Evolutionary conservation across 2,888 invertebrate genomes (phyloP).

Genomic region (Hyposoter didymator): DNA sequence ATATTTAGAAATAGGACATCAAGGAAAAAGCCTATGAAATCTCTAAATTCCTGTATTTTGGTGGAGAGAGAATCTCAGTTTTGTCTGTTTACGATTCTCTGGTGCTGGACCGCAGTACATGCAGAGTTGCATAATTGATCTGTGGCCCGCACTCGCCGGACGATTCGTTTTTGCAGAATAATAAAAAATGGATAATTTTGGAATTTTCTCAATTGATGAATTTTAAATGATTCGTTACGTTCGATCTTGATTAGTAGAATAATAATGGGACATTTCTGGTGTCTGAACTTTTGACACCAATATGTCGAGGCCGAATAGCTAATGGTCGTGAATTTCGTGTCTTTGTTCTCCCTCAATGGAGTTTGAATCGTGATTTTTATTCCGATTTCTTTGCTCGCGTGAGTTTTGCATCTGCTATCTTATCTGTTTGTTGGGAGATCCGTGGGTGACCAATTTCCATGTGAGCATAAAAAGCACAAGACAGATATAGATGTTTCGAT

Average conservation of each 20-base stretch:
- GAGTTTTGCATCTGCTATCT: conserved; percentile 46
- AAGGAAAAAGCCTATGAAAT: neutral
- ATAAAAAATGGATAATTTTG: neutral
- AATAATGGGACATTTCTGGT: conserved; percentile 9
- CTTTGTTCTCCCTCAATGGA: conserved; percentile 45
- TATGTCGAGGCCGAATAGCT: conserved; percentile 12
- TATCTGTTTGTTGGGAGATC: conserved; percentile 52
- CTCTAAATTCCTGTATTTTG: neutral
- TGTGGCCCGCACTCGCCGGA: neutral
- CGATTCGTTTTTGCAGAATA: neutral
- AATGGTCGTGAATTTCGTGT: conserved; percentile 42
- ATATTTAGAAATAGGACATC: neutral
- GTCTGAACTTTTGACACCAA: conserved; percentile 29
- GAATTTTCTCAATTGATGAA: neutral
- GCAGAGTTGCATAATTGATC: neutral
- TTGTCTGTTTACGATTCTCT: neutral
- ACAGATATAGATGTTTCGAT: neutral
- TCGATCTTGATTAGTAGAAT: neutral
- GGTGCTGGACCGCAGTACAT: neutral
- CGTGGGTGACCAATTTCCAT: conserved; percentile 9
- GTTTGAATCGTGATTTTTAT: conserved; percentile 51
- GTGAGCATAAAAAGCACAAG: neutral
- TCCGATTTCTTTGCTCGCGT: conserved; percentile 17
- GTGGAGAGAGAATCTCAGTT: neutral
- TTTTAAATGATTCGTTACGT: neutral